Percentiles rank a stretch among this genome's conserved stretches.
phyloP scores from a whole-genome alignment of 2,113 vertebrate species.

The Gopherus evgoodei region DNA sequence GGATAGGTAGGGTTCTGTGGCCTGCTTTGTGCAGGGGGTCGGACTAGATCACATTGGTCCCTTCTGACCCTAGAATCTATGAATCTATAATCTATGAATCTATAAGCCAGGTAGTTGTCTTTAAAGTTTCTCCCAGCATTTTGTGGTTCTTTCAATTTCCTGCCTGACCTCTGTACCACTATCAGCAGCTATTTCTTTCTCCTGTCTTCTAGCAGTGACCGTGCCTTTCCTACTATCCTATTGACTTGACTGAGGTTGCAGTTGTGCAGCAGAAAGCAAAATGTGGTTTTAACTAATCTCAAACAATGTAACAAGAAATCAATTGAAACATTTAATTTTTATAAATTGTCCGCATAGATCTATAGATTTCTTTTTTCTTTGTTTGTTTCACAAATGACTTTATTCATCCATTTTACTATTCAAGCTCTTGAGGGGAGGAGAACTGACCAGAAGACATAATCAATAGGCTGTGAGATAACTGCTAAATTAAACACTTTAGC shows the following conservation, averaged over 20 bases:
- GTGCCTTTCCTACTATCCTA: not conserved
- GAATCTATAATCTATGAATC: no score
- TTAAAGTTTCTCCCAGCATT: not conserved
- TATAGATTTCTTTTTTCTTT: not conserved
- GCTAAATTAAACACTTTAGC: constrained; percentile 29
- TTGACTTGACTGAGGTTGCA: not conserved
- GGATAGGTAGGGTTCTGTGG: no score
- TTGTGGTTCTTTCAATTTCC: not conserved
- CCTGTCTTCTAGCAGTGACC: not conserved
- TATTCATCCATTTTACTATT: not conserved
- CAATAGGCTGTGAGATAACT: constrained; percentile 19
- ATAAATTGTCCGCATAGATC: not conserved
- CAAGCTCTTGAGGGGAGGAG: not conserved
- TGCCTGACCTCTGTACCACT: not conserved
- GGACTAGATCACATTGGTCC: no score
- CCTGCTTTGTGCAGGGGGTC: no score
- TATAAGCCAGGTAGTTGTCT: not conserved
- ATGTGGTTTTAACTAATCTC: not conserved
- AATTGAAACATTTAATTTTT: not conserved
- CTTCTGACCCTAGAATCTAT: no score
- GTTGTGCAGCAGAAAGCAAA: not conserved
- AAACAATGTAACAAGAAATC: not conserved
- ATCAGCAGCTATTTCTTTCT: not conserved
- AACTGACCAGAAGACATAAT: constrained; percentile 35
- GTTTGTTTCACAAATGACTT: not conserved